A percentile compares a stretch with the other conserved stretches of the same genome.
These are phyloP conservation scores for Takifugu bimaculatus DNA, from an alignment of 2,113 vertebrate species.

Conservation along the genomic window DNA sequence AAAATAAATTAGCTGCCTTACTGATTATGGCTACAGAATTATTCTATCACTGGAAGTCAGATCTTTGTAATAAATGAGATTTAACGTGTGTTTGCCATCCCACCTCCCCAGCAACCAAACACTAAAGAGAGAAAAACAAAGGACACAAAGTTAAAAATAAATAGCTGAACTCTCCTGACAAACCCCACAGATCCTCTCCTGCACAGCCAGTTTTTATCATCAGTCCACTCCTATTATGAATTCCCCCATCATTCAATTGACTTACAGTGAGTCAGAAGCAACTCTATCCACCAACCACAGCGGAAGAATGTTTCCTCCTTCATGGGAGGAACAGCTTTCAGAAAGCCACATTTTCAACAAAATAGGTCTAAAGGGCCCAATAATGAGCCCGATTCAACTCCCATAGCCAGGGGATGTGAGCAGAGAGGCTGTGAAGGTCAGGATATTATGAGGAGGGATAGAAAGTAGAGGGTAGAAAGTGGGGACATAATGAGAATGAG, in stretches of 20 bases:
- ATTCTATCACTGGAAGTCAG: too few species aligned
- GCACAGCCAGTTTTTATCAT: too few species aligned
- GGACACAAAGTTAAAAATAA: too few species aligned
- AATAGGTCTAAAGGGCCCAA: slow-evolving; percentile 43
- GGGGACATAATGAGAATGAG: slow-evolving; percentile 47
- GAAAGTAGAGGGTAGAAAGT: slow-evolving; percentile 22
- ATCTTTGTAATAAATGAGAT: too few species aligned
- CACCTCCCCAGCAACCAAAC: too few species aligned
- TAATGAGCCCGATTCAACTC: slow-evolving; percentile 51
- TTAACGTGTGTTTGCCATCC: too few species aligned
- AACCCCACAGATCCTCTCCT: too few species aligned
- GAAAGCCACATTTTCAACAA: slow-evolving; percentile 31
- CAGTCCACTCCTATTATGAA: too few species aligned
- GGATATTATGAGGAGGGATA: slow-evolving; percentile 26
- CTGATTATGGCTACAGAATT: too few species aligned
- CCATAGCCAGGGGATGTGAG: slow-evolving; percentile 31
- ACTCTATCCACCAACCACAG: slow-evolving; percentile 31
- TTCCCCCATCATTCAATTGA: slow-evolving; percentile 19
- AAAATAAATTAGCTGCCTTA: too few species aligned
- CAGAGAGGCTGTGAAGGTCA: slow-evolving; percentile 28
- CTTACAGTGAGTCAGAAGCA: slow-evolving; percentile 35
- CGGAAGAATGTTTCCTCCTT: slow-evolving; percentile 22
- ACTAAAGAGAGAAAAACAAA: too few species aligned
- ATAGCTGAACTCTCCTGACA: too few species aligned
- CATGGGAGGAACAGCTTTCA: slow-evolving; percentile 46